Percentiles rank a stretch among this genome's conserved stretches.
Evolutionary conservation across 2,888 invertebrate species (phyloP).

Genomic region (Macrosoma leucophasiata): DNA sequence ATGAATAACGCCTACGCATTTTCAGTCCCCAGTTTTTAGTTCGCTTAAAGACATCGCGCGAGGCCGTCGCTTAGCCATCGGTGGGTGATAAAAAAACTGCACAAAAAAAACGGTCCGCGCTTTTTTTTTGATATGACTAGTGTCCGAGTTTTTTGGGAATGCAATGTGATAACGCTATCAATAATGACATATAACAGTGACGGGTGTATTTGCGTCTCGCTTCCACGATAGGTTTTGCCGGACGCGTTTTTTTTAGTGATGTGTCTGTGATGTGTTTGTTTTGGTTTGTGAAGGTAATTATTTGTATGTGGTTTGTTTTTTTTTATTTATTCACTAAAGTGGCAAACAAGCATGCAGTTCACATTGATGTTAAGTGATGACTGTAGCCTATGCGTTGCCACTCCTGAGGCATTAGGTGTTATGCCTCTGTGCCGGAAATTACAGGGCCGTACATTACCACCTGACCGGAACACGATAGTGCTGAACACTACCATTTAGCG

Average conservation of each 20-base stretch:
- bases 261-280: conserved; percentile 38
- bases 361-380: too few species aligned
- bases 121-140: conserved; percentile 31
- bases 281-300: conserved; percentile 40
- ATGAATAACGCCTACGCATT: conserved; percentile 61
- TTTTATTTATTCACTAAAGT: too few species aligned
- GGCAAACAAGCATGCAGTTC: too few species aligned
- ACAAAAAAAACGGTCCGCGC: conserved; percentile 33
- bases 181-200: conserved; percentile 32
- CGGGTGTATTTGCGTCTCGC: conserved; percentile 29
- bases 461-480: too few species aligned
- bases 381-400: too few species aligned
- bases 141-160: conserved; percentile 27
- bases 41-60: conserved; percentile 53
- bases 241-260: conserved; percentile 37
- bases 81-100: conserved; percentile 27
- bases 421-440: too few species aligned
- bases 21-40: conserved; percentile 67
- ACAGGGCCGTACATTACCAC: too few species aligned
- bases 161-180: conserved; percentile 31
- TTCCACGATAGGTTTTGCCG: conserved; percentile 34
- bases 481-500: too few species aligned
- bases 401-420: too few species aligned
- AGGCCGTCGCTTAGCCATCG: conserved; percentile 13
- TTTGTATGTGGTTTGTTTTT: too few species aligned